Conservation (phyloP, 30 jellyfish, hydroid and myxozoan genomes). For the Rhopilema esculentum region DNA sequence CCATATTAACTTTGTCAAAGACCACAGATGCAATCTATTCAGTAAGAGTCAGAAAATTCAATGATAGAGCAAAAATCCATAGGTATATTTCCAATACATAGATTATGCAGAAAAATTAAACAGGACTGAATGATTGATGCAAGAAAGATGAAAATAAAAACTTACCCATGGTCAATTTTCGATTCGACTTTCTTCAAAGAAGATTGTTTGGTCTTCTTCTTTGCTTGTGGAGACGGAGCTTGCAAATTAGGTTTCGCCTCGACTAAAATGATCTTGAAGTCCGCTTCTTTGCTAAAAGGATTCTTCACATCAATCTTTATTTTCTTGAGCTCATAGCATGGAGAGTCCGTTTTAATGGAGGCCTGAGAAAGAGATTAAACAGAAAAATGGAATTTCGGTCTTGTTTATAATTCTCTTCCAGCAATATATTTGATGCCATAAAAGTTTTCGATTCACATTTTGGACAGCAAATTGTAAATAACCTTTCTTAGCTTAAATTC, state of each 20-base stretch:
- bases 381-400: not conserved
- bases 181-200: constrained; percentile 60
- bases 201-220: constrained; percentile 23
- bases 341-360: constrained; percentile 69
- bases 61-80: too few relatives aligned
- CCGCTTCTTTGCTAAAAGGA: constrained; percentile 84
- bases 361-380: constrained; percentile 49
- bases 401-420: too few relatives aligned
- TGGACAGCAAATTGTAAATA: too few relatives aligned
- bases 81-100: too few relatives aligned
- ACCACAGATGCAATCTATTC: too few relatives aligned
- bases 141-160: not conserved
- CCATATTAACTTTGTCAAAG: too few relatives aligned
- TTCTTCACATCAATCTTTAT: constrained; percentile 62
- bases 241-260: constrained; percentile 69
- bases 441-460: too few relatives aligned
- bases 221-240: not conserved
- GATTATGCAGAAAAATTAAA: too few relatives aligned
- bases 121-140: too few relatives aligned
- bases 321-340: constrained; percentile 88
- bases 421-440: too few relatives aligned
- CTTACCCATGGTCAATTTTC: constrained; percentile 84
- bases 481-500: too few relatives aligned
- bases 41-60: too few relatives aligned
- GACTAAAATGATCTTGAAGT: constrained; percentile 77